phyloP scores from a whole-genome alignment of 2,888 invertebrate genomes.

The Gasteruption jaculator region DNA sequence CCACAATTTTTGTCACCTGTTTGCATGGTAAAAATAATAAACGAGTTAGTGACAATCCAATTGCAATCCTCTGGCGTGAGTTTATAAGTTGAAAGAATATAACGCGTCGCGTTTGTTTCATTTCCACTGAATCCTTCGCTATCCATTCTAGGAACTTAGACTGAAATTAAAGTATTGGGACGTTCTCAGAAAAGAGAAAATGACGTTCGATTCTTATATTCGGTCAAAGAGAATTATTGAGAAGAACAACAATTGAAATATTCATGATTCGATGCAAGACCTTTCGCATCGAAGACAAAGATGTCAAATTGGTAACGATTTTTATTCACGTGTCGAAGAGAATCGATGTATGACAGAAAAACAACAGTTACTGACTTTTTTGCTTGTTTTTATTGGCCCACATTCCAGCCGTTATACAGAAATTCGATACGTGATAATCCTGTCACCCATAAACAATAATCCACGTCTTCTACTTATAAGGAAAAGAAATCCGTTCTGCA shows the following conservation, averaged over 20 bases:
- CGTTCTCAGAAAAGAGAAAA: background rate
- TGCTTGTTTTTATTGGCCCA: slow-evolving; percentile 41
- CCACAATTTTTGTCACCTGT: slow-evolving; percentile 73
- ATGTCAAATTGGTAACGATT: background rate
- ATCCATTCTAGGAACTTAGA: slow-evolving; percentile 9
- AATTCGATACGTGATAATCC: too few species aligned
- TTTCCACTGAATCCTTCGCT: slow-evolving; percentile 9
- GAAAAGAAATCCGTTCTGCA: too few species aligned
- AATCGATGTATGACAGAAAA: too few species aligned
- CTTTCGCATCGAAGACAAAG: background rate
- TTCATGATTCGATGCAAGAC: background rate
- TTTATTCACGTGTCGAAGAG: too few species aligned
- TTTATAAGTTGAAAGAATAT: slow-evolving; percentile 53
- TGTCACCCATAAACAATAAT: too few species aligned
- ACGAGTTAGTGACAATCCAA: slow-evolving; percentile 85
- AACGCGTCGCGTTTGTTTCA: slow-evolving; percentile 29
- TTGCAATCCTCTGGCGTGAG: slow-evolving; percentile 77
- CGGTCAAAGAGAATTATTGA: slow-evolving; percentile 19
- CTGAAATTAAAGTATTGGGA: background rate
- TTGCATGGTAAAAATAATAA: slow-evolving; percentile 92
- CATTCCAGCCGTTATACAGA: slow-evolving; percentile 39
- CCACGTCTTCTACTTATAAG: too few species aligned
- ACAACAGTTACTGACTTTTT: too few species aligned
- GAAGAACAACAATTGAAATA: slow-evolving; percentile 2
- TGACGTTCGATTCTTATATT: slow-evolving; percentile 19